Evolutionary conservation across 1,140 invertebrate species (phyloP).

Genomic region (Tetramorium parvispinum): DNA sequence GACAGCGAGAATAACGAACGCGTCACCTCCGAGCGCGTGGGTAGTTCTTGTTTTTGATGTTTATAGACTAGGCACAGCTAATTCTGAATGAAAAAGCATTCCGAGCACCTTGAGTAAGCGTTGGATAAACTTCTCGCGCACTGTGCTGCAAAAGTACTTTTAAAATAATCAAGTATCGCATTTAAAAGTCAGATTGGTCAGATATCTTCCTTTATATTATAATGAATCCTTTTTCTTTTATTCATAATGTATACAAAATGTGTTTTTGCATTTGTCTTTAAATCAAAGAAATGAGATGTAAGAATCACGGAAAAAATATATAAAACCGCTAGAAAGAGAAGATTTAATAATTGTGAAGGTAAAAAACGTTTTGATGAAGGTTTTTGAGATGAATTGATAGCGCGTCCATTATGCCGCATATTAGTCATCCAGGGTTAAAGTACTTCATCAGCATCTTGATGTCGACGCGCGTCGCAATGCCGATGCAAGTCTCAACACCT

Average conservation of each 20-base stretch:
- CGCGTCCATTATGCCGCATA: neutral
- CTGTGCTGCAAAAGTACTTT: slow-evolving; percentile 15
- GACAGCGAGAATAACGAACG: slow-evolving; percentile 77
- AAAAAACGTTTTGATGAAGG: neutral
- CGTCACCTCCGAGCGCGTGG: slow-evolving; percentile 73
- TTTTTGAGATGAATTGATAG: neutral
- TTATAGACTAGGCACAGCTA: slow-evolving; percentile 53
- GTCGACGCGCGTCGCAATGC: neutral
- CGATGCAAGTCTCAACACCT: neutral
- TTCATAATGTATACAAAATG: neutral
- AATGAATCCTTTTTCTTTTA: too few species aligned
- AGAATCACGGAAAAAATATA: neutral
- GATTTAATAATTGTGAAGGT: neutral
- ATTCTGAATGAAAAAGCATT: slow-evolving; percentile 37
- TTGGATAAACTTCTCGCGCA: slow-evolving; percentile 1
- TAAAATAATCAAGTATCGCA: neutral
- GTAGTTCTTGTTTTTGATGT: slow-evolving; percentile 69
- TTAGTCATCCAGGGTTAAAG: slow-evolving; percentile 5
- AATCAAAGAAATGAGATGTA: neutral
- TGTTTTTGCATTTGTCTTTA: neutral
- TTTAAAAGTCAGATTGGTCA: slow-evolving; percentile 1
- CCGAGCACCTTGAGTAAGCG: neutral
- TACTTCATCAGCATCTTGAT: neutral
- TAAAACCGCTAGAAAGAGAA: neutral
- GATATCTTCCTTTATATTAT: neutral